Evolutionary conservation across 2,888 invertebrate genomes (phyloP).

Genomic region (Aphrophora alni): DNA sequence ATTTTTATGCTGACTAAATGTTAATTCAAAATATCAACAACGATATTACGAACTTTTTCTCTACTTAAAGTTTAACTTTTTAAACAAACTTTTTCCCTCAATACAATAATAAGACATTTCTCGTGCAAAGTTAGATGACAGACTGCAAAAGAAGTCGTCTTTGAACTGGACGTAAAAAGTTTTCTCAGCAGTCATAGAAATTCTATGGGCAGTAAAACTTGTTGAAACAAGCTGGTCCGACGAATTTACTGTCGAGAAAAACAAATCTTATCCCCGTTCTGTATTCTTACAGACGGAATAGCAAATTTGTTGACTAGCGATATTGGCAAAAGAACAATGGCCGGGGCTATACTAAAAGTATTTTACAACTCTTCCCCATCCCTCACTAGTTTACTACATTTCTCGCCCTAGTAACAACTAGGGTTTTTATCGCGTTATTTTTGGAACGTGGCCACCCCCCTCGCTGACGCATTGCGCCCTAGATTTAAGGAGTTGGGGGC

Average conservation of each 20-base stretch:
- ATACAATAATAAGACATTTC: background rate
- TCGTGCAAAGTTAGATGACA: background rate
- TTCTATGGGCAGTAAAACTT: background rate
- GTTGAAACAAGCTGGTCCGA: background rate
- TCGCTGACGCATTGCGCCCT: background rate
- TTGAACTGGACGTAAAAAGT: background rate
- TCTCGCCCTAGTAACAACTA: slow-evolving; percentile 6
- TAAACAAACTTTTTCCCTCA: background rate
- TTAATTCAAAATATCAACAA: background rate
- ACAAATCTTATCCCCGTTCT: background rate
- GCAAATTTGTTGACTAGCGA: background rate
- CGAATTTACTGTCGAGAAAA: background rate
- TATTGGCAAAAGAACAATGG: background rate
- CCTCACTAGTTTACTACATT: background rate
- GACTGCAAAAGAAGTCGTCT: background rate
- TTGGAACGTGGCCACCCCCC: background rate
- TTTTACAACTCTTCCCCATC: background rate
- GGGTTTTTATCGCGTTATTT: slow-evolving; percentile 5
- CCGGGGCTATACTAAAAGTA: background rate
- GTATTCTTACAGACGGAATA: background rate
- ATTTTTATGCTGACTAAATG: background rate
- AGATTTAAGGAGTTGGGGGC: background rate
- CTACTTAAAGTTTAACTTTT: background rate
- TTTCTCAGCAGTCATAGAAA: background rate
- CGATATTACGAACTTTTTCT: background rate